A percentile compares a stretch with the other conserved stretches of the same genome.
phyloP scores from a whole-genome alignment of 1,140 invertebrate species.

The Battus philenor region DNA sequence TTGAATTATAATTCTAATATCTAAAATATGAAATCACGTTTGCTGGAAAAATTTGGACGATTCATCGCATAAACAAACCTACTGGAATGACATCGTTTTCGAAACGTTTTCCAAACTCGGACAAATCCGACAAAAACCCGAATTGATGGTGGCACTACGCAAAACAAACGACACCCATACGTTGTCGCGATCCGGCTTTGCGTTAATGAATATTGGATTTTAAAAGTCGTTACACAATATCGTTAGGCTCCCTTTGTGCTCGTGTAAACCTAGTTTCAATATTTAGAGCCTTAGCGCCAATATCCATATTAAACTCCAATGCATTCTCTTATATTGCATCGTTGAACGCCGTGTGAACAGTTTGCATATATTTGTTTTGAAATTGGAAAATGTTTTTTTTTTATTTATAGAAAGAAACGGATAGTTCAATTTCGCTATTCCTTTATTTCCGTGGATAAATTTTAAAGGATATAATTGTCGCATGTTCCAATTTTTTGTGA shows the following conservation, averaged over 20 bases:
- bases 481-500: too few species aligned
- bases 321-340: slow-evolving; percentile 12
- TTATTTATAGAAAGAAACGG: too few species aligned
- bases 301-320: slow-evolving; percentile 12
- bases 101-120: slow-evolving; percentile 8
- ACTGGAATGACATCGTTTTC: slow-evolving; percentile 8
- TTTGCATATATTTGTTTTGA: slow-evolving; percentile 11
- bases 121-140: slow-evolving; percentile 6
- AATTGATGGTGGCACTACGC: slow-evolving; percentile 12
- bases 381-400: too few species aligned
- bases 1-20: too few species aligned
- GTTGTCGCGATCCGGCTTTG: slow-evolving; percentile 12
- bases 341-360: slow-evolving; percentile 1
- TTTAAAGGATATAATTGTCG: too few species aligned
- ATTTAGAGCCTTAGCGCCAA: slow-evolving; percentile 9
- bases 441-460: too few species aligned
- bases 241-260: slow-evolving; percentile 13
- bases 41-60: too few species aligned
- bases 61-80: too few species aligned
- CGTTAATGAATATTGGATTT: slow-evolving; percentile 15
- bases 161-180: slow-evolving; percentile 13
- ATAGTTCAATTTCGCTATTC: too few species aligned
- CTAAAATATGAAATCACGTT: too few species aligned
- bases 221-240: slow-evolving; percentile 15
- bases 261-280: slow-evolving; percentile 15